Percentiles rank a stretch among this genome's conserved stretches.
These are phyloP conservation scores for Trichonephila clavata DNA, from an alignment of 1,140 invertebrate species.

Conservation along the genomic window DNA sequence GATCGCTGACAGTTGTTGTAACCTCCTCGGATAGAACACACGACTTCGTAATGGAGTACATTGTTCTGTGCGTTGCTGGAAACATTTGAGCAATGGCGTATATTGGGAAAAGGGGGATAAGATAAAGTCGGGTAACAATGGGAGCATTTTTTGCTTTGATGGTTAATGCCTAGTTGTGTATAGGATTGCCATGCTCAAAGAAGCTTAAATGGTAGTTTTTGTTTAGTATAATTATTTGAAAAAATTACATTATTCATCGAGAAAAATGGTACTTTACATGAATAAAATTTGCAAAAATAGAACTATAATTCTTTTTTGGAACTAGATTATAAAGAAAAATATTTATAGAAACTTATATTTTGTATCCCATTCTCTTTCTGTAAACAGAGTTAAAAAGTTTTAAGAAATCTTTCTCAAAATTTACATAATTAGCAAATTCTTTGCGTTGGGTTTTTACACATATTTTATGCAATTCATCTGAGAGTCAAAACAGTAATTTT, in stretches of 20 bases:
- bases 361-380: background rate
- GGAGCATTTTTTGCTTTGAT: background rate
- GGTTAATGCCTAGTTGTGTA: background rate
- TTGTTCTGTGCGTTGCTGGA: background rate
- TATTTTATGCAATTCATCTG: too few relatives aligned
- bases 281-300: too few relatives aligned
- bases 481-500: too few relatives aligned
- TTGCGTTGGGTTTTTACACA: background rate
- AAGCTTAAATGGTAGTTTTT: too few relatives aligned
- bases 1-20: slow-evolving; percentile 35
- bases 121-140: background rate
- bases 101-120: background rate
- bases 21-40: background rate
- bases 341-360: background rate
- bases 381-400: background rate
- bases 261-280: too few relatives aligned
- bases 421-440: background rate
- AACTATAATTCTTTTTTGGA: too few relatives aligned
- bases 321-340: background rate
- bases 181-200: too few relatives aligned
- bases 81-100: background rate
- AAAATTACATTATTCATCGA: too few relatives aligned
- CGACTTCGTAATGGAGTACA: slow-evolving; percentile 19
- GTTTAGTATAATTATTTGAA: too few relatives aligned
- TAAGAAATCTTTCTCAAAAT: background rate